Evolutionary conservation across 64 coral and sea anemone genomes (phyloP).

Genomic region (Montipora foliosa): DNA sequence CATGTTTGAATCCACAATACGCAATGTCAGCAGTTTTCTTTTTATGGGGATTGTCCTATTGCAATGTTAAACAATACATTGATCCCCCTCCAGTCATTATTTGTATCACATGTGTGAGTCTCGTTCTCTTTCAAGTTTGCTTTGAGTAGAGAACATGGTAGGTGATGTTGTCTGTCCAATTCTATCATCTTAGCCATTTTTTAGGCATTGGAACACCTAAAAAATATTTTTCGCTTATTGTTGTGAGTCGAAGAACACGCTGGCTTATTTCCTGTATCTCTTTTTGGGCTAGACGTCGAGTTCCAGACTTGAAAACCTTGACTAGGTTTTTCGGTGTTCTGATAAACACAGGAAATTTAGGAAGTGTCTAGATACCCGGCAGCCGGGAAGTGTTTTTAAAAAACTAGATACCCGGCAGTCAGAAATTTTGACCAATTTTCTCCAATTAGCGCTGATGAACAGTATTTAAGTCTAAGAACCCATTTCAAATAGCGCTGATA

Average conservation of each 20-base stretch:
- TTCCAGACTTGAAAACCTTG: background rate
- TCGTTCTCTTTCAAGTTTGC: slow-evolving; percentile 2
- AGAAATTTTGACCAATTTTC: too few species aligned
- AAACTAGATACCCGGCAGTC: too few species aligned
- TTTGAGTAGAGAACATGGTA: slow-evolving; percentile 8
- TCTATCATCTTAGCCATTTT: background rate
- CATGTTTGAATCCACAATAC: slow-evolving; percentile 42
- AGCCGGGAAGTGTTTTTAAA: too few species aligned
- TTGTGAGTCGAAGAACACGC: background rate
- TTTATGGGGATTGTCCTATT: background rate
- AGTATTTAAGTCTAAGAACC: too few species aligned
- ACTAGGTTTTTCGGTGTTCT: background rate
- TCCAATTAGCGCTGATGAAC: too few species aligned
- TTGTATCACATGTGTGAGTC: slow-evolving; percentile 17
- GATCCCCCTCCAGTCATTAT: background rate
- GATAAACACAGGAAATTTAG: too few species aligned
- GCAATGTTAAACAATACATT: background rate
- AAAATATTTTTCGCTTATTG: background rate
- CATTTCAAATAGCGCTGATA: too few species aligned
- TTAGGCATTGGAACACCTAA: background rate
- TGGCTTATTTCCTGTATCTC: background rate
- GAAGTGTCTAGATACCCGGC: too few species aligned
- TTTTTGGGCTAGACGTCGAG: background rate
- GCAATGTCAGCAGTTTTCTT: slow-evolving; percentile 26
- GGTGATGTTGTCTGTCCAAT: background rate